Evolutionary conservation across 2,888 invertebrate species (phyloP).

Genomic region (Tholera decimalis): DNA sequence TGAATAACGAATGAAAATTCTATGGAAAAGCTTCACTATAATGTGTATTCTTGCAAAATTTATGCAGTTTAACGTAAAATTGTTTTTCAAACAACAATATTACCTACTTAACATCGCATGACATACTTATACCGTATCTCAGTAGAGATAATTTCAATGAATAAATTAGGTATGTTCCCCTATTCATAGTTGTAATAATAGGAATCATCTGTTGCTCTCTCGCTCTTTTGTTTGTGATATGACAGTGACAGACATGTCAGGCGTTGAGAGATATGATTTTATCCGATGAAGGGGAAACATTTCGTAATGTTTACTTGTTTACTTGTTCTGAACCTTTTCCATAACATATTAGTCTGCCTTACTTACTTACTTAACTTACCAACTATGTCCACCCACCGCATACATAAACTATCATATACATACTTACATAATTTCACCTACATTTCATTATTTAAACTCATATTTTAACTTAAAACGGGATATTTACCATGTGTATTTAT

Average conservation of each 20-base stretch:
- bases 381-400: too few species aligned
- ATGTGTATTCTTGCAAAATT: background rate
- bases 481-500: too few species aligned
- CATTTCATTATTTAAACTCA: too few species aligned
- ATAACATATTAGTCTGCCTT: too few species aligned
- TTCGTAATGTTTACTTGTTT: background rate
- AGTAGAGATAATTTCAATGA: conserved; percentile 7
- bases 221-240: conserved; percentile 17
- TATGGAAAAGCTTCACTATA: background rate
- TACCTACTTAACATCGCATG: background rate
- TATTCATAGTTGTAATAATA: conserved; percentile 14
- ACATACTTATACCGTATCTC: conserved; percentile 6
- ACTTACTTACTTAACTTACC: too few species aligned
- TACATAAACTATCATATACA: too few species aligned
- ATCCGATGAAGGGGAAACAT: background rate
- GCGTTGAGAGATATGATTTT: background rate
- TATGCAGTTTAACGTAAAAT: background rate
- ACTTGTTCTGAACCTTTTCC: background rate
- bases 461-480: too few species aligned
- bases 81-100: conserved; percentile 1
- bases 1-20: conserved; percentile 34
- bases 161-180: conserved; percentile 31
- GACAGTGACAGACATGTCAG: conserved; percentile 25
- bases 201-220: conserved; percentile 16
- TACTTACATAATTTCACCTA: too few species aligned